Evolutionary conservation across 2,888 invertebrate species (phyloP).

Genomic region (Homarus gammarus): DNA sequence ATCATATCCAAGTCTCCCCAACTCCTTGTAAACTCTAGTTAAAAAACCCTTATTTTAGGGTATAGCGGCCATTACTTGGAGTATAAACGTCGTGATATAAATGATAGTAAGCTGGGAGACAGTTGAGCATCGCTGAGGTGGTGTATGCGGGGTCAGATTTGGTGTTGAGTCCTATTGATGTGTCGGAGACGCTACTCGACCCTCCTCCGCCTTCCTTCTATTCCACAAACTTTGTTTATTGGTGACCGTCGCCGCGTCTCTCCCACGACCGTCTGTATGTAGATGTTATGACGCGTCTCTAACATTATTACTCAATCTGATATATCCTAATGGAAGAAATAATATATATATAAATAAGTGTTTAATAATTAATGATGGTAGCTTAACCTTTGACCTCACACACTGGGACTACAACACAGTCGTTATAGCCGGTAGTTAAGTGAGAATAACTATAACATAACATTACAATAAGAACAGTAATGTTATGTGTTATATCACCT

Average conservation of each 20-base stretch:
- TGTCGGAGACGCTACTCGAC: neutral
- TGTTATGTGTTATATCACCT: no score
- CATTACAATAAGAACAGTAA: no score
- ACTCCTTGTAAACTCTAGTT: neutral
- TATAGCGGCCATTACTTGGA: neutral
- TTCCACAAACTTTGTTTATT: neutral
- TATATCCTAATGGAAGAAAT: no score
- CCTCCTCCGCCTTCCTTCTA: no score
- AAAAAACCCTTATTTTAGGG: neutral
- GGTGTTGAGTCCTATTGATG: slow-evolving; percentile 20
- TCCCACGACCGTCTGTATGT: neutral
- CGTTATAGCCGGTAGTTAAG: no score
- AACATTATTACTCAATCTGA: no score
- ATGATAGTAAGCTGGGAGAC: neutral
- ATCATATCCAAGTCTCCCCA: neutral
- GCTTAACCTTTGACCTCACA: no score
- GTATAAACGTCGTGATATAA: neutral
- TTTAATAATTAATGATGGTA: no score
- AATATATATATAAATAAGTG: no score
- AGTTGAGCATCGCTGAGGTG: neutral
- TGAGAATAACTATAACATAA: no score
- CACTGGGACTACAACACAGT: no score
- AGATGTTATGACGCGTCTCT: neutral
- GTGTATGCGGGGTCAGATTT: neutral
- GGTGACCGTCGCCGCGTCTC: neutral